Evolutionary conservation across 2,113 vertebrate species (phyloP).

Genomic region (Hucho hucho): DNA sequence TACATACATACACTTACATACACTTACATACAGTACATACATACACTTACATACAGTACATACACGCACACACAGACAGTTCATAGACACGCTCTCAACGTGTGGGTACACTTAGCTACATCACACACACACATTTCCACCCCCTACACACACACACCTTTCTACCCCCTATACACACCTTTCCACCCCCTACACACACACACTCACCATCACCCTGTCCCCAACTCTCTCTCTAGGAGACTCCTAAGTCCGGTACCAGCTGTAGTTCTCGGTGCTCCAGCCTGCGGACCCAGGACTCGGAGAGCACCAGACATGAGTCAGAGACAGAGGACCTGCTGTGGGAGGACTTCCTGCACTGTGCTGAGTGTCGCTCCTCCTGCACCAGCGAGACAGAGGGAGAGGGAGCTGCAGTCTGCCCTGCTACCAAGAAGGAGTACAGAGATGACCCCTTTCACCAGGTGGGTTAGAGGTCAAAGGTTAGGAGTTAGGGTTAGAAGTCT

Average conservation of each 20-base stretch:
- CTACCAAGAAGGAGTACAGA: conserved; percentile 90
- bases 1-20: not conserved
- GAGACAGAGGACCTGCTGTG: conserved; percentile 96
- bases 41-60: not conserved
- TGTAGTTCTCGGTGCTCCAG: conserved; percentile 95
- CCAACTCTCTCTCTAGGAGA: conserved; percentile 74
- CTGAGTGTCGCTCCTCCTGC: conserved; percentile 93
- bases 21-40: not conserved
- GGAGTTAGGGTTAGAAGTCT: not conserved
- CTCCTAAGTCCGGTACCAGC: conserved; percentile 89
- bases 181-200: not conserved
- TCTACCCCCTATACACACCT: not conserved
- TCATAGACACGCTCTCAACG: not conserved
- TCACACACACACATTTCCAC: not conserved
- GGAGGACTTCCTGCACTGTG: conserved; percentile 96
- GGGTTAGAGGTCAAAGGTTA: conserved; percentile 6
- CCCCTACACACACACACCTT: not conserved
- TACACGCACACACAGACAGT: not conserved
- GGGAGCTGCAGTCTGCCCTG: conserved; percentile 78
- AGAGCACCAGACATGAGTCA: conserved; percentile 91
- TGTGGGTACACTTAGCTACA: not conserved
- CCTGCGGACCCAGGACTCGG: conserved; percentile 90
- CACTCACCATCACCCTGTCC: not conserved
- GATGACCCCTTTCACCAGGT: conserved; percentile 99
- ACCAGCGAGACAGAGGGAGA: conserved; percentile 93